A percentile compares a stretch with the other conserved stretches of the same genome.
Evolutionary conservation across 1,140 invertebrate species (phyloP).

Genomic region (Leucophenga varia): DNA sequence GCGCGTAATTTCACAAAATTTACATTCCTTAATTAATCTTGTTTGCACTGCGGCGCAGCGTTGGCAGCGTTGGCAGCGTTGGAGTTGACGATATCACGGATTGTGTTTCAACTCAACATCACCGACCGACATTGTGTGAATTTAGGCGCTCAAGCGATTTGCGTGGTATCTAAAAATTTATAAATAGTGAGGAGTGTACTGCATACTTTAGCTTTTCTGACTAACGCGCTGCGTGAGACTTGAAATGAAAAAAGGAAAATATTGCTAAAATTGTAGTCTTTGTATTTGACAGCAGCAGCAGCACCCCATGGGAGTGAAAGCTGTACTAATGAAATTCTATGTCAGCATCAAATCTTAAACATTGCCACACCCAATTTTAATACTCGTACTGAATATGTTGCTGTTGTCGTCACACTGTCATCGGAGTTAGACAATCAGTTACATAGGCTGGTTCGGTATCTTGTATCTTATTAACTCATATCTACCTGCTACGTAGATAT

Average conservation of each 20-base stretch:
- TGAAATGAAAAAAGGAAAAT: too few species aligned
- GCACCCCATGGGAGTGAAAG: too few species aligned
- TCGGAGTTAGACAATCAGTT: too few species aligned
- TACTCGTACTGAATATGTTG: too few species aligned
- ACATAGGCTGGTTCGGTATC: too few species aligned
- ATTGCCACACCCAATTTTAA: slow-evolving; percentile 8
- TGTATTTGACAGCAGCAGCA: too few species aligned
- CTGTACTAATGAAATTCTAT: slow-evolving; percentile 38
- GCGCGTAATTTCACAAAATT: slow-evolving; percentile 53
- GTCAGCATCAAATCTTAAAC: slow-evolving; percentile 30
- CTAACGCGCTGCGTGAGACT: too few species aligned
- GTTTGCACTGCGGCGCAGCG: slow-evolving; percentile 42
- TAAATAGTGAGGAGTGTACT: too few species aligned
- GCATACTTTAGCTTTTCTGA: too few species aligned
- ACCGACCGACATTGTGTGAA: not conserved
- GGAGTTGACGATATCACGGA: not conserved
- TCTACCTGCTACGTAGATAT: slow-evolving; percentile 17
- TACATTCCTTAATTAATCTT: slow-evolving; percentile 56
- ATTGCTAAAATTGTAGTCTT: too few species aligned
- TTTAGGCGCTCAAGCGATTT: slow-evolving; percentile 16
- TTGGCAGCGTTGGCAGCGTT: slow-evolving; percentile 25
- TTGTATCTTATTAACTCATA: slow-evolving; percentile 49
- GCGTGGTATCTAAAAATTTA: too few species aligned
- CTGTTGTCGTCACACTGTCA: slow-evolving; percentile 24
- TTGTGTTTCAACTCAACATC: not conserved